These are phyloP conservation scores for Maconellicoccus hirsutus DNA, from an alignment of 1,140 invertebrate species.

Conservation along the genomic window DNA sequence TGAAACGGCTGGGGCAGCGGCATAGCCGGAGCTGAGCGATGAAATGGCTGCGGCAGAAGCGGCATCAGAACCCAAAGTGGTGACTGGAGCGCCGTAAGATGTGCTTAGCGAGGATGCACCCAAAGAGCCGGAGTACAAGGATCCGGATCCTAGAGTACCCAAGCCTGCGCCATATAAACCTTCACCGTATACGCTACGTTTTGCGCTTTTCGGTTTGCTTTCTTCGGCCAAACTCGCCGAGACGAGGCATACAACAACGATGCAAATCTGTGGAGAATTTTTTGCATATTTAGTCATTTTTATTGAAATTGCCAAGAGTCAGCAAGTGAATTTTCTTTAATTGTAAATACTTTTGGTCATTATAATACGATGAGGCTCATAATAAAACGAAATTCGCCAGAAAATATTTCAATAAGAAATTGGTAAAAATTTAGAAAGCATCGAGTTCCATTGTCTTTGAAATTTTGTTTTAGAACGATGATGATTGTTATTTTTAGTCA, in stretches of 20 bases:
- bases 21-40: background rate
- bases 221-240: background rate
- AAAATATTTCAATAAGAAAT: too few relatives aligned
- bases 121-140: background rate
- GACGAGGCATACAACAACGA: background rate
- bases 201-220: background rate
- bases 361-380: too few relatives aligned
- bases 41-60: background rate
- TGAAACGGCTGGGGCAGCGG: background rate
- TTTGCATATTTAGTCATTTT: too few relatives aligned
- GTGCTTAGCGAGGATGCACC: background rate
- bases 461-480: too few relatives aligned
- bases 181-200: background rate
- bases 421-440: too few relatives aligned
- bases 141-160: background rate
- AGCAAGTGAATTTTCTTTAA: too few relatives aligned
- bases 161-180: background rate
- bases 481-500: too few relatives aligned
- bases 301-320: too few relatives aligned
- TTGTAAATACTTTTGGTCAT: too few relatives aligned
- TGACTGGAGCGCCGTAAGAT: background rate
- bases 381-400: too few relatives aligned
- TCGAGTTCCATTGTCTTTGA: too few relatives aligned
- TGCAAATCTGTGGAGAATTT: background rate
- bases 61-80: background rate